Percentiles rank a stretch among this genome's conserved stretches.
Conservation (phyloP, 2,113 vertebrate species). For the Corythornis vintsioides region DNA sequence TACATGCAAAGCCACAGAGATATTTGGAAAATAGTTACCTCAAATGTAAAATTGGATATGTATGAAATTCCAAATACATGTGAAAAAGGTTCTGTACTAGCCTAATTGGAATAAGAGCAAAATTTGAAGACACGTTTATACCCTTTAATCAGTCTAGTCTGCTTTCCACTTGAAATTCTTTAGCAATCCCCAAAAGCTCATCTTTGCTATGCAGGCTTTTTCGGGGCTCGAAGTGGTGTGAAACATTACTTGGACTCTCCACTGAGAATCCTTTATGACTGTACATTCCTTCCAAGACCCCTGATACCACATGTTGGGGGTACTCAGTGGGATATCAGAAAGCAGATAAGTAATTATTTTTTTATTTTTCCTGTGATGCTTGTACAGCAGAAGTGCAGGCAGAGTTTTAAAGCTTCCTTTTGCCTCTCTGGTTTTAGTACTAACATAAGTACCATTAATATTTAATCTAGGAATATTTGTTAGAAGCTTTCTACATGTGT, state of each 20-base stretch:
- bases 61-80: background rate
- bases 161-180: background rate
- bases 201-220: background rate
- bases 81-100: background rate
- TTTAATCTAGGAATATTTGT: slow-evolving; percentile 19
- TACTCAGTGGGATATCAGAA: slow-evolving; percentile 7
- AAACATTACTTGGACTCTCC: background rate
- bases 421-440: background rate
- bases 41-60: background rate
- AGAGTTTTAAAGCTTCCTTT: slow-evolving; percentile 16
- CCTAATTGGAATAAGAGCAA: background rate
- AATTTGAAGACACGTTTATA: background rate
- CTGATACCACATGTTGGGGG: background rate
- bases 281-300: background rate
- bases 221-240: background rate
- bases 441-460: background rate
- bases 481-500: background rate
- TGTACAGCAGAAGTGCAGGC: background rate
- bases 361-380: background rate
- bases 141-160: background rate
- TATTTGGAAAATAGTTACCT: background rate
- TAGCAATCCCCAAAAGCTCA: background rate
- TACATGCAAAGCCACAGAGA: background rate
- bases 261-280: background rate
- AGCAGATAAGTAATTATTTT: background rate